Evolutionary conservation across 35 echinoderm and acorn worm genomes (phyloP).

Genomic region (Stichopus chloronotus): DNA sequence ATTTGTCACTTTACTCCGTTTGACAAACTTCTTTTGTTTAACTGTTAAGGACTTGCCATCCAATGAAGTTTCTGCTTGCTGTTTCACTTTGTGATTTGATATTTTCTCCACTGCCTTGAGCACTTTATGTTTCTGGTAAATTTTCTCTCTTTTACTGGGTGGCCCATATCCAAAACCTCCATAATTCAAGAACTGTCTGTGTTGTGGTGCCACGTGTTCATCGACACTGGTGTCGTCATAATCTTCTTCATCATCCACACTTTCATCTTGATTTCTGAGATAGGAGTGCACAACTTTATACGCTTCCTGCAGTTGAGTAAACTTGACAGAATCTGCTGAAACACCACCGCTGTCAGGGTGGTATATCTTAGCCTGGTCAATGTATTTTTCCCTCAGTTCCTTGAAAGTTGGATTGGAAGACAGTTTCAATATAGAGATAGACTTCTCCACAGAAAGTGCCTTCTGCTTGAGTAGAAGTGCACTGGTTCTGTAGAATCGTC

Average conservation of each 20-base stretch:
- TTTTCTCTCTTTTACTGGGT: conserved; percentile 81
- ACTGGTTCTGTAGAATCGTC: background rate
- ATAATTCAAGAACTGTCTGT: conserved; percentile 82
- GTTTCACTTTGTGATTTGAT: conserved; percentile 57
- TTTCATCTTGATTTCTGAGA: conserved; percentile 41
- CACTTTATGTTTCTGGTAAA: conserved; percentile 74
- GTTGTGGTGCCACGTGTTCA: conserved; percentile 79
- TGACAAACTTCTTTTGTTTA: conserved; percentile 74
- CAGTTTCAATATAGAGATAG: conserved; percentile 69
- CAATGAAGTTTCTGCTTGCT: conserved; percentile 19
- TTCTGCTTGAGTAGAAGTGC: background rate
- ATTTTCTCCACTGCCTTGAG: conserved; percentile 61
- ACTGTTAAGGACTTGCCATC: conserved; percentile 56
- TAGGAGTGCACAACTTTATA: conserved; percentile 72
- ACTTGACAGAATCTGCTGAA: conserved; percentile 71
- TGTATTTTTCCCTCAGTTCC: conserved; percentile 72
- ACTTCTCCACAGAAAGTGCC: conserved; percentile 54
- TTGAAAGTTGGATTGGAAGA: conserved; percentile 49
- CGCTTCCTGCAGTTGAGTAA: conserved; percentile 75
- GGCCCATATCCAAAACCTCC: conserved; percentile 87
- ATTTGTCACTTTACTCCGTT: conserved; percentile 79
- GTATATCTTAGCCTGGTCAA: conserved; percentile 89
- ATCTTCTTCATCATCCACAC: conserved; percentile 21
- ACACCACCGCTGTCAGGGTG: conserved; percentile 78
- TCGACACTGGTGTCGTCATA: conserved; percentile 38